Base-by-base conservation (phyloP, 1,140 invertebrate species). In the Leucophenga varia region DNA sequence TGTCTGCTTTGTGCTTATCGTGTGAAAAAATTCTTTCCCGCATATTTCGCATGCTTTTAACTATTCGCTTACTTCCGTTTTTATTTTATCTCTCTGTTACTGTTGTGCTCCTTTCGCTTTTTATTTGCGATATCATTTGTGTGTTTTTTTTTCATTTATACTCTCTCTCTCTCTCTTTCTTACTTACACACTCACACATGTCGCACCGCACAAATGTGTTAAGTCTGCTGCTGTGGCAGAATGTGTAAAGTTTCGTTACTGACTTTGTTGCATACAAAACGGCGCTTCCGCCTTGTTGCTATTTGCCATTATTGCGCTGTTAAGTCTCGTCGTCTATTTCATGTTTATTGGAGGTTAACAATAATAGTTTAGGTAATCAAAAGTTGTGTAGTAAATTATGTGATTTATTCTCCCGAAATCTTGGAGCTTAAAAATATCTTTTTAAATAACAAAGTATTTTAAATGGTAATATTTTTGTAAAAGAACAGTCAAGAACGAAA, bases 251-350 rank as follows among this genome's bases (percentile, higher is more conserved):
- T 25, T 25, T 25, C 22, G 40, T 17, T 17, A n/a, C n/a, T n/a
- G n/a, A n/a, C 16, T 25, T 43, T 46, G 30, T 45, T 46, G 56
- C 52, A 47, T 45, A 43, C 44, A 48, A 61, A 63, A 59, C 49
- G 51, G 35, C 35, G 50, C 50, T 61, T 55, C 55, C 61, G 47
- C 49, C 20, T n/a, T n/a, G n/a, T n/a, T n/a, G n/a, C n/a, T n/a
- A n/a, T n/a, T n/a, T 52, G 46, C 45, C 48, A 34, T 50, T 45
- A 17, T 28, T 35, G 17, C 18, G 35, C 37, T 17, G 34, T 16
- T 46, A n/a, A n/a, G n/a, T n/a, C n/a, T n/a, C n/a, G n/a, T n/a
- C n/a, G n/a, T n/a, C n/a, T n/a, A n/a, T n/a, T n/a, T n/a, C n/a
- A n/a, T n/a, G n/a, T n/a, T n/a, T n/a, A n/a, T n/a, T n/a, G n/a